phyloP scores from a whole-genome alignment of 2,797 vertebrate species.

The Aldrovandia affinis region DNA sequence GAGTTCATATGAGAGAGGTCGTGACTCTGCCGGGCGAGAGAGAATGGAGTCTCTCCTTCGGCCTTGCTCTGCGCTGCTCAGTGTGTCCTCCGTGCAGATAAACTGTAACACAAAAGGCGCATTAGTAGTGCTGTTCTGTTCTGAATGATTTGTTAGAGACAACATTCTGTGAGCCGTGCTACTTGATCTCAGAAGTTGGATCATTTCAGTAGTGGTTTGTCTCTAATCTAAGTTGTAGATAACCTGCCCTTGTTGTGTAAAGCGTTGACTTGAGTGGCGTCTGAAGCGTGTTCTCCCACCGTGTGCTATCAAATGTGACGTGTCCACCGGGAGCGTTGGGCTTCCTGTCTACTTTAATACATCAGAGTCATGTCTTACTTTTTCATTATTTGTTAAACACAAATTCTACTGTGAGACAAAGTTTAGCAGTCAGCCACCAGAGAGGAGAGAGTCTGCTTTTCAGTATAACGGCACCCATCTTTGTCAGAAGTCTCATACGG shows the following conservation, averaged over 20 bases:
- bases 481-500: not conserved
- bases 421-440: not conserved
- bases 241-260: slow-evolving; percentile 49
- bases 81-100: not conserved
- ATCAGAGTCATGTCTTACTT: slow-evolving; percentile 53
- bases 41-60: too few relatives aligned
- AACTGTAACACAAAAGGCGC: not conserved
- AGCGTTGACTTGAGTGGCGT: slow-evolving; percentile 65
- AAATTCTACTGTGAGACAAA: slow-evolving; percentile 35
- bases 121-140: not conserved
- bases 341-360: slow-evolving; percentile 68
- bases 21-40: not conserved
- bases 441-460: not conserved
- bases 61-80: not conserved
- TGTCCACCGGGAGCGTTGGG: slow-evolving; percentile 66
- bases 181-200: slow-evolving; percentile 12
- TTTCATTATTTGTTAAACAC: slow-evolving; percentile 57
- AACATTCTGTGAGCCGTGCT: not conserved
- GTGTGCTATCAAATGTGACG: slow-evolving; percentile 73
- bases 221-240: slow-evolving; percentile 46
- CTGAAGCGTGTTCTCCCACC: slow-evolving; percentile 59
- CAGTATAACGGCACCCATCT: not conserved
- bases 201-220: not conserved
- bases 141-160: not conserved
- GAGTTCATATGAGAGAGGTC: not conserved